Conservation (phyloP, 2,113 vertebrate genomes). For the Australoheros scitulus region DNA sequence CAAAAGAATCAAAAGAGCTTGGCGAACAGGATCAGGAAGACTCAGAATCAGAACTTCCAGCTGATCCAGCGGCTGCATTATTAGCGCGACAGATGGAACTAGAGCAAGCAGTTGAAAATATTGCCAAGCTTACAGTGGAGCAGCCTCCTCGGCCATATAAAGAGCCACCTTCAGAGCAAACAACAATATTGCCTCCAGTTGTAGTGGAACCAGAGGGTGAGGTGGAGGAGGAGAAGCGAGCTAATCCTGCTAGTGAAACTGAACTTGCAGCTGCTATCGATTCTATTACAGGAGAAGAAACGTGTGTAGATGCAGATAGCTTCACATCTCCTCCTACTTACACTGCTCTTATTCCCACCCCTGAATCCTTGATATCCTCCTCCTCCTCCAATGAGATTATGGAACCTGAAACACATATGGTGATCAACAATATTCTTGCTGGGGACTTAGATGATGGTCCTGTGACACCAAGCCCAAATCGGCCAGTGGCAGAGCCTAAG, state of each 20-base stretch:
- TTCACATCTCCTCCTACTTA: conserved; percentile 84
- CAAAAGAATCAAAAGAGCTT: conserved; percentile 76
- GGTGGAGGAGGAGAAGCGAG: conserved; percentile 87
- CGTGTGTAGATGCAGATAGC: conserved; percentile 85
- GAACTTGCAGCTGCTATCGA: conserved; percentile 97
- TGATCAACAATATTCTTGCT: conserved; percentile 82
- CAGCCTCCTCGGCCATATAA: conserved; percentile 82
- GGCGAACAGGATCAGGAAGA: conserved; percentile 81
- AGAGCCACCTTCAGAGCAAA: conserved; percentile 76
- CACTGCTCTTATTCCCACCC: conserved; percentile 76
- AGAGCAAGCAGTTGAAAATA: conserved; percentile 95
- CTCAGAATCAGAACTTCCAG: conserved; percentile 77
- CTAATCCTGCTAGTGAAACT: conserved; percentile 92
- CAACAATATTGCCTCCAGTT: conserved; percentile 76
- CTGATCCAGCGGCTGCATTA: conserved; percentile 83
- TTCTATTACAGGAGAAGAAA: conserved; percentile 92
- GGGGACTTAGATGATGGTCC: conserved; percentile 67
- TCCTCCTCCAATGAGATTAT: conserved; percentile 80
- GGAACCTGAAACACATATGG: conserved; percentile 86
- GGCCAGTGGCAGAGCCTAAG: conserved; percentile 37
- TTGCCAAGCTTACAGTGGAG: conserved; percentile 89
- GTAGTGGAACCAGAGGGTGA: conserved; percentile 70
- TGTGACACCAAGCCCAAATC: conserved; percentile 53
- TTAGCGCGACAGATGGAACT: conserved; percentile 92
- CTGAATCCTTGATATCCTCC: conserved; percentile 74